Evolutionary conservation across 2,797 vertebrate species (phyloP).

Genomic region (Helicolenus hilgendorfi): DNA sequence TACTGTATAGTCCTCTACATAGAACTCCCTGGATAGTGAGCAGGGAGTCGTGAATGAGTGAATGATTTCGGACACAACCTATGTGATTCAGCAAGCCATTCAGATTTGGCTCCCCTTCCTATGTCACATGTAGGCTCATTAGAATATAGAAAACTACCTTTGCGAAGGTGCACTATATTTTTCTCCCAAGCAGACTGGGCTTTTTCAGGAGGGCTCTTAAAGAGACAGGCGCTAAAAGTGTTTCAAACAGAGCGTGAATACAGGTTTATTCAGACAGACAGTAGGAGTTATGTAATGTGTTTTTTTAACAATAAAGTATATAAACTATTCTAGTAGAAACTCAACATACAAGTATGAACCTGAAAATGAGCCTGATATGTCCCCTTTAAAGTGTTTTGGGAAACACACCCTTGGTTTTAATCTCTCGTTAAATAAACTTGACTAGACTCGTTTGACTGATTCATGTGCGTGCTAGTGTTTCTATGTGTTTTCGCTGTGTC

Average conservation of each 20-base stretch:
- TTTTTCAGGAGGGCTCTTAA: not conserved
- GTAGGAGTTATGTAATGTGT: too few species aligned
- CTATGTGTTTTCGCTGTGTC: constrained; percentile 1
- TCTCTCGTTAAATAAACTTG: constrained; percentile 1
- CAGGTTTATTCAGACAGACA: too few species aligned
- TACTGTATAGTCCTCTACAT: too few species aligned
- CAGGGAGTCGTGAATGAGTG: too few species aligned
- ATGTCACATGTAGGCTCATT: not conserved
- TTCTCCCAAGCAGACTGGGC: not conserved
- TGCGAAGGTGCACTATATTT: not conserved
- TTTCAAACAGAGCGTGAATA: too few species aligned
- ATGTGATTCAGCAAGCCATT: too few species aligned
- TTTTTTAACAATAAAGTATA: too few species aligned
- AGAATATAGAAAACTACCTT: not conserved
- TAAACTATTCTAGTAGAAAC: not conserved
- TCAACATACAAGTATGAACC: not conserved
- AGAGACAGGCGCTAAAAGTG: not conserved
- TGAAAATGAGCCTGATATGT: not conserved
- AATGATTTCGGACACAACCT: too few species aligned
- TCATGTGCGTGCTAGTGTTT: constrained; percentile 8
- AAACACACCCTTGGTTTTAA: not conserved
- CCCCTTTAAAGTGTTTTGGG: not conserved
- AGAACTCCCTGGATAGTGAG: too few species aligned
- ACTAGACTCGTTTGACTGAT: constrained; percentile 5
- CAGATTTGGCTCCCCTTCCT: not conserved